Base-by-base conservation (phyloP, 2,888 invertebrate genomes). In the Deilephila porcellus region DNA sequence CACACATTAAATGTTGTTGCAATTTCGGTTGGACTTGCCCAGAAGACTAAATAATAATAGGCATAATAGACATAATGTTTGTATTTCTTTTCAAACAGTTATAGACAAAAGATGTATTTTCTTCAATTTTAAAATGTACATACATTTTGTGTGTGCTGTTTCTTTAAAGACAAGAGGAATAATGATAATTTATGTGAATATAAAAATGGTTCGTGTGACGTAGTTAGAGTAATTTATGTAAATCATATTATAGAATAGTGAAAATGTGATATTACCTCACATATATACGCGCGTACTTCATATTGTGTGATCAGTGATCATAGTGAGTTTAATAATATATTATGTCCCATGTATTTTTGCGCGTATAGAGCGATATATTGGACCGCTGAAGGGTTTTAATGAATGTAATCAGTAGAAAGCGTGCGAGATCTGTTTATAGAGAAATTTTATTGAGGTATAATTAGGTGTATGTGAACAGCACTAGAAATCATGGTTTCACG, bases 191-290 rank as follows among this genome's bases (percentile, higher is more conserved):
- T 67, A 20, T 67, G 52, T 67, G 52, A 67, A 67, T 67, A 67
- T 45, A 37, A 52, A 67, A 17, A 60, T 67, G 20, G 67, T 80
- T 76, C 81, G 67, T 37, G 72, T 62, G 76, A 73, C 60, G 81
- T 91, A 91, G 90, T 74, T 92, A 91, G 91, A 82, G 80, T 90
- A 89, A 90, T 89, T 89, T 86, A 86, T 86, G 83, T 83, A 84
- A 82, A 83, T 81, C 74, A 78, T 80, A 64, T 74, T 79, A 81
- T 81, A 80, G 75, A 80, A 84, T 86, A 86, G 82, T 85, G 84
- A 83, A 86, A 89, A 87, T 90, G 90, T 90, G 90, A 90, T 90
- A 90, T 90, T 88, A 88, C 86, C 84, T 88, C 90, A 90, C 89
- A 88, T 85, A 81, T 78, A 75, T 76, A 77, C 72, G 78, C 76